phyloP scores from a whole-genome alignment of 2,113 vertebrate species.

The Malaclemys terrapin region DNA sequence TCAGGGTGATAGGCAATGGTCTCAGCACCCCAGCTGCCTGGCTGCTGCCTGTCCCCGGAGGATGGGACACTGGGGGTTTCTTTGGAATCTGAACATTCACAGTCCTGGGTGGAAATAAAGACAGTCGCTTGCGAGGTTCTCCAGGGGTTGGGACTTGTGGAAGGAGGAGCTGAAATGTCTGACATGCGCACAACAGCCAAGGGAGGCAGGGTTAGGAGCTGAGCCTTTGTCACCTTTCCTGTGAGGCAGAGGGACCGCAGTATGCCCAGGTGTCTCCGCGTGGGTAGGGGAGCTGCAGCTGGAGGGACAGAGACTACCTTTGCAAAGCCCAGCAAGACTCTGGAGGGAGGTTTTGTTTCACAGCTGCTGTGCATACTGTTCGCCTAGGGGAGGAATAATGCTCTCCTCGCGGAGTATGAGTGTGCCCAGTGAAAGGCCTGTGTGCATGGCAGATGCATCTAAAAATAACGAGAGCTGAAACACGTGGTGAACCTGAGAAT shows the following conservation, averaged over 20 bases:
- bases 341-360: neutral
- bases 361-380: neutral
- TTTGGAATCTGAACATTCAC: neutral
- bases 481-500: neutral
- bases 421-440: neutral
- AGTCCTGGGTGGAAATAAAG: neutral
- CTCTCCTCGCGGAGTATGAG: neutral
- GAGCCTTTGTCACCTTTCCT: neutral
- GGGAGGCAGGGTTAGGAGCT: neutral
- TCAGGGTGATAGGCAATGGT: neutral
- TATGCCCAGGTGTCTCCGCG: neutral
- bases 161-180: neutral
- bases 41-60: neutral
- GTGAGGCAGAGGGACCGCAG: neutral
- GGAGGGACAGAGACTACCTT: neutral
- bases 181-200: neutral
- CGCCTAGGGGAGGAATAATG: neutral
- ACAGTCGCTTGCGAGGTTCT: neutral
- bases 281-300: neutral
- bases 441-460: neutral
- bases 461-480: neutral
- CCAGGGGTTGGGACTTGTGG: neutral
- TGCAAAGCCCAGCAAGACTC: neutral
- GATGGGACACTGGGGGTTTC: neutral
- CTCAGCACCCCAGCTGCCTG: neutral